Base-by-base conservation (phyloP, 2,797 vertebrate genomes). In the Loris lydekkerianus region DNA sequence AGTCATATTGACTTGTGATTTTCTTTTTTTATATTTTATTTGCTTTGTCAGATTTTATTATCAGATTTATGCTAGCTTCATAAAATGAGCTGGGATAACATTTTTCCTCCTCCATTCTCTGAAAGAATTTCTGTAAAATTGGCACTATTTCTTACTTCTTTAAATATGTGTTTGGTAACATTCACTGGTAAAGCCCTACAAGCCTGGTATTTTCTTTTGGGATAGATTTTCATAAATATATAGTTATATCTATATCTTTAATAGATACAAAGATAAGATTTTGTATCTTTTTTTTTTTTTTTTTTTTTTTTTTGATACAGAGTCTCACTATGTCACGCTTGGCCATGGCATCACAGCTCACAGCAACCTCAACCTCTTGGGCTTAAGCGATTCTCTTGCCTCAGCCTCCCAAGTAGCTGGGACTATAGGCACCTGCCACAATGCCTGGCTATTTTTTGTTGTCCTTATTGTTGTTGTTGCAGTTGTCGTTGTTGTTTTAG, bases 1-100 rank as follows among this genome's bases (percentile, higher is more conserved):
- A 92, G 8, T 49, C 31, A 80, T 95, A 27, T 29, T 70, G 23
- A 70, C 67, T 69, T 77, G 56, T 69, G 2, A 46, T 63, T 89
- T 96, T 91, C 27, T 86, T 93, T 85, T 69, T 40, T 69, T 94
- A 87, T 34, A 11, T 63, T 93, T 14, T 69, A 56, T 92, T 91
- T 93, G n/a, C 56, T 81, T 84, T 69, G 46, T 85, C 83, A 88
- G 4, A 93, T 80, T 94, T 92, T 82, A 56, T 25, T 83, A 56
- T 63, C 34, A 82, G 21, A 7, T 84, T 94, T 80, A 65, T 78
- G 40, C 23, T 53, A 14, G n/a, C 77, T 85, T 95, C 60, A 70
- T 85, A 77, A 89, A 83, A 76, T 86, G 46, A 97, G 23, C 43
- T 93, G 25, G 46, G 10, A 56, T 84, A 92, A 65, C 67, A 91